phyloP scores from a whole-genome alignment of 2,888 invertebrate genomes.

The Hartigia nigra region DNA sequence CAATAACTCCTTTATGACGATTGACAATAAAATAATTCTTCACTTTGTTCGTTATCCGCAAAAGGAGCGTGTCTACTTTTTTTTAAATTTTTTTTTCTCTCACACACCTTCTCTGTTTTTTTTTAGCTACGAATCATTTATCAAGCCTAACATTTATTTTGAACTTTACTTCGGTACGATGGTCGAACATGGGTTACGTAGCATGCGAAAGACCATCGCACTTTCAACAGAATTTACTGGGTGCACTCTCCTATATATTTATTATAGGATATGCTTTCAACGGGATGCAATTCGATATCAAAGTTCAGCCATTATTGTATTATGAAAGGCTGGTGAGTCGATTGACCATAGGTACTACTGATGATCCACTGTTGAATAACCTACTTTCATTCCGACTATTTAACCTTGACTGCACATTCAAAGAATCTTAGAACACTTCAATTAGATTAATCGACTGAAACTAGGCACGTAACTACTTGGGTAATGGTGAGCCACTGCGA shows the following conservation, averaged over 20 bases:
- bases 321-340: background rate
- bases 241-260: background rate
- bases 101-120: background rate
- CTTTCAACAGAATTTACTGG: background rate
- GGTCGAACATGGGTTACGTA: background rate
- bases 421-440: background rate
- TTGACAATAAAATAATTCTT: background rate
- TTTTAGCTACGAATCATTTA: background rate
- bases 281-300: background rate
- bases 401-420: background rate
- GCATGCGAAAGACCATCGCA: background rate
- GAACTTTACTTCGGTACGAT: background rate
- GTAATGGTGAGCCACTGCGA: background rate
- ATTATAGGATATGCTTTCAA: background rate
- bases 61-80: background rate
- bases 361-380: background rate
- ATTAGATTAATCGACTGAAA: background rate
- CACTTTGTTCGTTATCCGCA: background rate
- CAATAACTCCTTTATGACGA: background rate
- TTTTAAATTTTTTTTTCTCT: background rate
- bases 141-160: background rate
- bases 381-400: background rate
- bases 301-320: background rate
- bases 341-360: background rate
- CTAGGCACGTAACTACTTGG: background rate